These are phyloP conservation scores for Misgurnus mizolepis DNA, from an alignment of 2,113 vertebrate genomes.

Conservation along the genomic window DNA sequence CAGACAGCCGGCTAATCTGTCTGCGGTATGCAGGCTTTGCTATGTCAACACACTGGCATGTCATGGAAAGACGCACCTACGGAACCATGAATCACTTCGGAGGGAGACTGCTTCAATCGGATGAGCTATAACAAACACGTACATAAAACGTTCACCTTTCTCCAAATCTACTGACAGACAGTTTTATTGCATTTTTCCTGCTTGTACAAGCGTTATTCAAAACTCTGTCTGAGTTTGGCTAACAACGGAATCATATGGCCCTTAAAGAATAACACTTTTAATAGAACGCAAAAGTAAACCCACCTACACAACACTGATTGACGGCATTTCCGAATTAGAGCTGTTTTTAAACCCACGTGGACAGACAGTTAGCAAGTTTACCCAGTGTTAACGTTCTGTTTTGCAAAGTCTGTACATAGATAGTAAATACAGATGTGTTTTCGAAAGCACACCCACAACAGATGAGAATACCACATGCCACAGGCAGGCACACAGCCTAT, in stretches of 20 bases:
- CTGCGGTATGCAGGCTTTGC: slow-evolving; percentile 13
- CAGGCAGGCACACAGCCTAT: slow-evolving; percentile 3
- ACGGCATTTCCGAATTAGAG: not conserved
- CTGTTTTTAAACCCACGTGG: slow-evolving; percentile 15
- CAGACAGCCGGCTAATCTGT: slow-evolving; percentile 31
- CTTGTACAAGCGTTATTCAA: not conserved
- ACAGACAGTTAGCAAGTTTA: slow-evolving; percentile 17
- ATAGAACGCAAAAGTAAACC: not conserved
- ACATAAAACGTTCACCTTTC: slow-evolving; percentile 7
- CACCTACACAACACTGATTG: slow-evolving; percentile 13
- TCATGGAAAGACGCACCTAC: slow-evolving; percentile 28
- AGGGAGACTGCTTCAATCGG: slow-evolving; percentile 5
- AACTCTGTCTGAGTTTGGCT: not conserved
- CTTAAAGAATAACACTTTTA: not conserved
- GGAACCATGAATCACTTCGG: slow-evolving; percentile 34
- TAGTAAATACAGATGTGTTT: slow-evolving; percentile 26
- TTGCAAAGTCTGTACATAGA: slow-evolving; percentile 1
- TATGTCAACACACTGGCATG: slow-evolving; percentile 50
- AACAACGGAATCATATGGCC: not conserved
- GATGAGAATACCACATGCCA: slow-evolving; percentile 27
- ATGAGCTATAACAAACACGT: not conserved
- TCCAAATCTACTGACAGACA: not conserved
- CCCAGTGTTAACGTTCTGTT: not conserved
- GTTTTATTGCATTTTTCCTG: not conserved
- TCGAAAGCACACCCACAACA: slow-evolving; percentile 17